Evolutionary conservation across 2,888 invertebrate species (phyloP).

Genomic region (Cantharis lateralis): DNA sequence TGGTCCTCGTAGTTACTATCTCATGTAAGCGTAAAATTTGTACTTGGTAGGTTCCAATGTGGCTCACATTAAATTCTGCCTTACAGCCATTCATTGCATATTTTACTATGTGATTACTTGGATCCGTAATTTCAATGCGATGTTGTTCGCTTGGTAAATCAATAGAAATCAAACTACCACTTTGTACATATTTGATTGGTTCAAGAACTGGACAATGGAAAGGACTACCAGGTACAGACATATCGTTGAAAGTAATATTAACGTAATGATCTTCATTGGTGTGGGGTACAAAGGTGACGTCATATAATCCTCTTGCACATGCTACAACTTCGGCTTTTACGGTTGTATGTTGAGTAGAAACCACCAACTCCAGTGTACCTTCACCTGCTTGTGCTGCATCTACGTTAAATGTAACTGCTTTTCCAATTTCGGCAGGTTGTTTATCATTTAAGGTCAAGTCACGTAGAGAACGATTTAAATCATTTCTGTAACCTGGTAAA

Average conservation of each 20-base stretch:
- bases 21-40: conserved; percentile 45
- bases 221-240: conserved; percentile 87
- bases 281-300: conserved; percentile 90
- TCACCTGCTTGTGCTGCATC: conserved; percentile 95
- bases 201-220: conserved; percentile 77
- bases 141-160: conserved; percentile 68
- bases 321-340: conserved; percentile 85
- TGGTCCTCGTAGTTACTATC: conserved; percentile 50
- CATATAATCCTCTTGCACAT: conserved; percentile 87
- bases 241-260: conserved; percentile 93
- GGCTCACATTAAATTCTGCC: conserved; percentile 60
- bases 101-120: conserved; percentile 62
- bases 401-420: conserved; percentile 89
- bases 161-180: conserved; percentile 64
- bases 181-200: conserved; percentile 74
- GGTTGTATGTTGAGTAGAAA: conserved; percentile 86
- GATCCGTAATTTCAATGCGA: conserved; percentile 68
- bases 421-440: conserved; percentile 69
- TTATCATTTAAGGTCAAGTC: conserved; percentile 54
- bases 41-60: conserved; percentile 59
- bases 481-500: conserved; percentile 54
- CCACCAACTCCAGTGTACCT: conserved; percentile 89
- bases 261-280: conserved; percentile 89
- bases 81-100: conserved; percentile 52
- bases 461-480: conserved; percentile 45